A percentile compares a stretch with the other conserved stretches of the same genome.
Evolutionary conservation across 2,888 invertebrate genomes (phyloP).

Genomic region (Peribatodes rhomboidaria): DNA sequence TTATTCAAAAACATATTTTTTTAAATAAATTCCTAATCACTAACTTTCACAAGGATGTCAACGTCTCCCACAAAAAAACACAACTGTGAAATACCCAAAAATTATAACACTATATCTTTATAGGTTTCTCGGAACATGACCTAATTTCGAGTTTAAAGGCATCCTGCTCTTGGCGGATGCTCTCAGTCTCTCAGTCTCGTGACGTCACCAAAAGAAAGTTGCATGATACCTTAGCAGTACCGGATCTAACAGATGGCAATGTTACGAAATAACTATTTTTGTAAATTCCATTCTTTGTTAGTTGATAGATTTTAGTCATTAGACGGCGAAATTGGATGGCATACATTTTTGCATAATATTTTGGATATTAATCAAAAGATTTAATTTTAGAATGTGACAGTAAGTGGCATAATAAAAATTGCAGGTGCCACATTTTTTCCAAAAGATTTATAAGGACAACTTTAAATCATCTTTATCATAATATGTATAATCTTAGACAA

Average conservation of each 20-base stretch:
- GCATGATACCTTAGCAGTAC: slow-evolving; percentile 31
- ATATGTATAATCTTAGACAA: too few relatives aligned
- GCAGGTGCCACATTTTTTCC: neutral
- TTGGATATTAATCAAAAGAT: neutral
- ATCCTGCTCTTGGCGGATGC: slow-evolving; percentile 44
- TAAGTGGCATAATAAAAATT: neutral
- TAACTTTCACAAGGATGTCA: slow-evolving; percentile 23
- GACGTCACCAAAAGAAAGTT: slow-evolving; percentile 53
- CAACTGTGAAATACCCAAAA: slow-evolving; percentile 28
- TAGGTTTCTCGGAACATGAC: slow-evolving; percentile 46
- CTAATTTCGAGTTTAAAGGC: slow-evolving; percentile 39
- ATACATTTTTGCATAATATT: neutral
- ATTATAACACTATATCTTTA: slow-evolving; percentile 32
- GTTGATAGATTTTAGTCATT: slow-evolving; percentile 14
- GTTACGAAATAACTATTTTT: slow-evolving; percentile 22
- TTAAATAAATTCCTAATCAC: slow-evolving; percentile 16
- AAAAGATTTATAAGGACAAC: too few relatives aligned
- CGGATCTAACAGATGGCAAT: slow-evolving; percentile 34
- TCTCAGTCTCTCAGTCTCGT: slow-evolving; percentile 20
- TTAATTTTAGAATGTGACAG: neutral
- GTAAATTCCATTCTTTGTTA: slow-evolving; percentile 8
- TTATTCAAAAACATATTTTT: neutral
- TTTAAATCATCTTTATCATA: too few relatives aligned
- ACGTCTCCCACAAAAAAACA: slow-evolving; percentile 24
- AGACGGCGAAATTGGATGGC: neutral